These are phyloP conservation scores for Drosophila serrata DNA, from an alignment of 1,140 invertebrate genomes.

Conservation along the genomic window DNA sequence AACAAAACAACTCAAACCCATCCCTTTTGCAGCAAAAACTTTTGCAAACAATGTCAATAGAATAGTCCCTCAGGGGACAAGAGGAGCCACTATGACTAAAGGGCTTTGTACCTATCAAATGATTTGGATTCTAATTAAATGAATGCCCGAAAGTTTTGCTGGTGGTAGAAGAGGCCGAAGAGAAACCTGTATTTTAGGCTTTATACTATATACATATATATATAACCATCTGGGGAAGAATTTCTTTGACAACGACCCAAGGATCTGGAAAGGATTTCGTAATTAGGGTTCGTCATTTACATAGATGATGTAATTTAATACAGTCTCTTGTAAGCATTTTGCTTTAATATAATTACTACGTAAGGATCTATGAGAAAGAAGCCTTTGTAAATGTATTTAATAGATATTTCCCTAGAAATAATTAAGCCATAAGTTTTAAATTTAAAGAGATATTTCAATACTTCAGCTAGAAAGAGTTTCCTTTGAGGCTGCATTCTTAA, in stretches of 20 bases:
- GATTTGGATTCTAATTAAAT: slow-evolving; percentile 58
- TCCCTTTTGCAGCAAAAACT: slow-evolving; percentile 8
- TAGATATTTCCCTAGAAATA: slow-evolving; percentile 2
- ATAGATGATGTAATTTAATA: slow-evolving; percentile 42
- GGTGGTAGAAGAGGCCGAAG: background rate
- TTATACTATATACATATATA: too few relatives aligned
- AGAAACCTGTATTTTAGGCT: slow-evolving; percentile 14
- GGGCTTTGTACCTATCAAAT: slow-evolving; percentile 56
- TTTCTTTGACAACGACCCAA: slow-evolving; percentile 17
- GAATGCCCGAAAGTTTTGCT: slow-evolving; percentile 50
- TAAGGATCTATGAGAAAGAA: background rate
- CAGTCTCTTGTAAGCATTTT: background rate
- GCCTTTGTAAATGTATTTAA: background rate
- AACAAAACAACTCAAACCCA: slow-evolving; percentile 52
- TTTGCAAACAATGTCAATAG: slow-evolving; percentile 54
- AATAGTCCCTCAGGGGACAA: slow-evolving; percentile 49
- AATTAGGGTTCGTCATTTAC: slow-evolving; percentile 40
- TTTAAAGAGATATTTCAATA: background rate
- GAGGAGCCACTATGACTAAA: slow-evolving; percentile 50
- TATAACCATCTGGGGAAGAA: slow-evolving; percentile 3
- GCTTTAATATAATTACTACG: background rate
- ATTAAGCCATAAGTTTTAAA: background rate
- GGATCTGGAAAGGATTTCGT: slow-evolving; percentile 31
- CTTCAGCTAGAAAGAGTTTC: background rate
- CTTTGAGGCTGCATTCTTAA: slow-evolving; percentile 4